These are phyloP conservation scores for Arctopsyche grandis DNA, from an alignment of 1,140 invertebrate species.

Conservation along the genomic window DNA sequence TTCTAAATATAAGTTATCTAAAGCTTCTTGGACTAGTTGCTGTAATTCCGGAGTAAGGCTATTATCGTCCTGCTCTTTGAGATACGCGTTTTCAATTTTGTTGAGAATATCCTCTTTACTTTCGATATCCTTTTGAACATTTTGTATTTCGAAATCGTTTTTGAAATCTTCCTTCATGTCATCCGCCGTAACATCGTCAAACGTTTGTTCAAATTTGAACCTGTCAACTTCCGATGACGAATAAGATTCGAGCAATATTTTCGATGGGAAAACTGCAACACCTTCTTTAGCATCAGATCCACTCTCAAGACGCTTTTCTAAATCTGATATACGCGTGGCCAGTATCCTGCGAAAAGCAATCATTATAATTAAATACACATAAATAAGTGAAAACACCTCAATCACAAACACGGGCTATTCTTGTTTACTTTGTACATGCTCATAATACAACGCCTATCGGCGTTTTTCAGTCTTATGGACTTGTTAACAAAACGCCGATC, in stretches of 20 bases:
- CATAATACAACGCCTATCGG: too few relatives aligned
- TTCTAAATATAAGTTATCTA: conserved; percentile 59
- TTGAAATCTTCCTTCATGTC: conserved; percentile 59
- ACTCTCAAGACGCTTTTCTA: conserved; percentile 64
- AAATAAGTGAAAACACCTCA: neutral
- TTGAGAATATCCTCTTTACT: conserved; percentile 47
- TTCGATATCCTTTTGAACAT: conserved; percentile 41
- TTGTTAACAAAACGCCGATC: too few relatives aligned
- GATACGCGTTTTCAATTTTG: conserved; percentile 1
- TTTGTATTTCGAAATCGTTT: conserved; percentile 51
- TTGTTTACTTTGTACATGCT: too few relatives aligned
- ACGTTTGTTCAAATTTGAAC: conserved; percentile 57
- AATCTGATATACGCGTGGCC: conserved; percentile 63
- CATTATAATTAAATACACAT: neutral
- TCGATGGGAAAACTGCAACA: conserved; percentile 63
- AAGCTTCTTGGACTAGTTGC: conserved; percentile 62
- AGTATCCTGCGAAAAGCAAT: conserved; percentile 59
- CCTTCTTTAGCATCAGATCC: conserved; percentile 62
- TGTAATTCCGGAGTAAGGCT: conserved; percentile 61
- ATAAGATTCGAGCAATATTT: conserved; percentile 64
- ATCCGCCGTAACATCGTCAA: conserved; percentile 52
- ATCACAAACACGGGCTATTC: too few relatives aligned
- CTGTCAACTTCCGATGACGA: conserved; percentile 60
- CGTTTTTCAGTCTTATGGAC: too few relatives aligned
- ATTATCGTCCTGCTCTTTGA: conserved; percentile 38